These are phyloP conservation scores for Eretmocerus hayati DNA, from an alignment of 2,888 invertebrate species.

Conservation along the genomic window DNA sequence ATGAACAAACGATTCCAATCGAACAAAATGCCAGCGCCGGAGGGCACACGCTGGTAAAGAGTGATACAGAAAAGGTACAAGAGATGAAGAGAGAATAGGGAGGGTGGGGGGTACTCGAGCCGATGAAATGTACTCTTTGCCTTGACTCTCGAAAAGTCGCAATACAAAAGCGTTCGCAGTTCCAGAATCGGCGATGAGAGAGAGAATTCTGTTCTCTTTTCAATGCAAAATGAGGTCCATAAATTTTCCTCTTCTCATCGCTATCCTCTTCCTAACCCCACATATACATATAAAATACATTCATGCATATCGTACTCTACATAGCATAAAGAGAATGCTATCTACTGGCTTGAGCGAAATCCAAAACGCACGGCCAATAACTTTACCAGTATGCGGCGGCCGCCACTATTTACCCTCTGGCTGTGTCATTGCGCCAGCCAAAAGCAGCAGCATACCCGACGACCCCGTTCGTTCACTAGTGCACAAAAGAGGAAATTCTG, in stretches of 20 bases:
- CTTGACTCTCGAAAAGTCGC: neutral
- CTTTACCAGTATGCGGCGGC: constrained; percentile 10
- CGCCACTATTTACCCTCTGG: constrained; percentile 16
- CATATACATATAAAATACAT: no score
- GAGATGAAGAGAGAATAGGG: neutral
- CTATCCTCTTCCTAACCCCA: no score
- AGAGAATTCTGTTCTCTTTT: constrained; percentile 14
- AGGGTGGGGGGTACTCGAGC: neutral
- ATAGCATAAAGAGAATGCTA: no score
- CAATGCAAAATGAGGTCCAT: constrained; percentile 20
- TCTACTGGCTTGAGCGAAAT: no score
- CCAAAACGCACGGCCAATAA: constrained; percentile 6
- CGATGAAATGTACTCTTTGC: constrained; percentile 3
- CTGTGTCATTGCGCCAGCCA: constrained; percentile 12
- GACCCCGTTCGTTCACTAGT: no score
- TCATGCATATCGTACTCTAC: no score
- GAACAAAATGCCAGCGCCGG: no score
- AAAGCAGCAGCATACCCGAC: no score
- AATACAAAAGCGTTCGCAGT: constrained; percentile 2
- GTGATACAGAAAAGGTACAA: neutral
- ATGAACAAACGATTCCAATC: no score
- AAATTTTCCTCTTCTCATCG: constrained; percentile 16
- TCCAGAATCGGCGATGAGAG: neutral
- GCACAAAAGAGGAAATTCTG: no score
- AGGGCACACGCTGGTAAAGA: no score